Conservation (phyloP, 2,888 invertebrate species). For the Resseliella maxima region DNA sequence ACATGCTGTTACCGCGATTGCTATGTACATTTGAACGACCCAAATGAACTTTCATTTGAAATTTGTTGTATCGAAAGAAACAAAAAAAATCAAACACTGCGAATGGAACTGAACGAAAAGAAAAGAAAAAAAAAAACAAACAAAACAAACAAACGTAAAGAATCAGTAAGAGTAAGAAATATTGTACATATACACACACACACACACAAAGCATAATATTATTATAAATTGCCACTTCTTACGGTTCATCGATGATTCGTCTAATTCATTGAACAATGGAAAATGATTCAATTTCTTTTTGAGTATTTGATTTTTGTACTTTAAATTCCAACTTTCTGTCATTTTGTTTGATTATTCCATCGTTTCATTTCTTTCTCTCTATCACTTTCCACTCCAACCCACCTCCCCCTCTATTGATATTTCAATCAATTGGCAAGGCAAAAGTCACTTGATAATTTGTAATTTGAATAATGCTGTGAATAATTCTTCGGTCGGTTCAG, state of each 20-base stretch:
- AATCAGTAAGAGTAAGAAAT: not conserved
- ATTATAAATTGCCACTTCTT: not conserved
- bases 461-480: conserved; percentile 32
- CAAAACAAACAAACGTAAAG: conserved; percentile 2
- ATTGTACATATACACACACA: not conserved
- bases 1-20: conserved; percentile 34
- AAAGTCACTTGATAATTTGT: conserved; percentile 1
- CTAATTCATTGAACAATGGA: conserved; percentile 36
- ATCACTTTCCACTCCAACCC: too few species aligned
- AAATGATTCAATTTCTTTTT: conserved; percentile 40
- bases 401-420: not conserved
- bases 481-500: not conserved
- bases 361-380: not conserved
- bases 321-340: not conserved
- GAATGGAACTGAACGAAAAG: not conserved
- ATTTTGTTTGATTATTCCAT: not conserved
- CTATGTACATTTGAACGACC: conserved; percentile 11
- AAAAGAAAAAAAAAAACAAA: not conserved
- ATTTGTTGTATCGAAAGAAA: not conserved
- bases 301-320: not conserved
- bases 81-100: not conserved
- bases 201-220: conserved; percentile 19
- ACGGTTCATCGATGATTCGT: conserved; percentile 33
- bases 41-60: conserved; percentile 29
- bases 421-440: not conserved